Evolutionary conservation across 2,797 vertebrate genomes (phyloP).

Genomic region (Eutrigla gurnardus): DNA sequence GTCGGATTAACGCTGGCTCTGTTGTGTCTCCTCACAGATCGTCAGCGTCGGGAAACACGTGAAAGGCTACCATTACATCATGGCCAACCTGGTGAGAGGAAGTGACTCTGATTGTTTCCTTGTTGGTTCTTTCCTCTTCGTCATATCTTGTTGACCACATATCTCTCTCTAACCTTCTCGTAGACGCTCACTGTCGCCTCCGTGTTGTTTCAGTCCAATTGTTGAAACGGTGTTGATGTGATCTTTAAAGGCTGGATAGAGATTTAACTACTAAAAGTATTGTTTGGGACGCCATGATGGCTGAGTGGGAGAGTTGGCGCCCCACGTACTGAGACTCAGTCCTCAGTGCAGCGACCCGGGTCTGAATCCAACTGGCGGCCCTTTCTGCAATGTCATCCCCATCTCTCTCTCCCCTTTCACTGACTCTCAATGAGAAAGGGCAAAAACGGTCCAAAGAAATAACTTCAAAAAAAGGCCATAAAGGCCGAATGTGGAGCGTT

Average conservation of each 20-base stretch:
- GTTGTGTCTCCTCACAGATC: constrained; percentile 82
- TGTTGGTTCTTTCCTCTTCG: neutral
- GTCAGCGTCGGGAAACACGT: constrained; percentile 98
- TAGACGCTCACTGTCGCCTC: neutral
- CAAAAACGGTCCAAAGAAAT: too few relatives aligned
- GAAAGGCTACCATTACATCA: constrained; percentile 98
- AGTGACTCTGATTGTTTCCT: neutral
- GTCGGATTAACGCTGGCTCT: constrained; percentile 62
- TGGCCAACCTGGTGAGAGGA: constrained; percentile 94
- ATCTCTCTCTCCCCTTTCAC: too few relatives aligned
- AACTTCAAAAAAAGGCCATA: too few relatives aligned
- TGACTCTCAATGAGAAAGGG: too few relatives aligned
- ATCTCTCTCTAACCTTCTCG: neutral
- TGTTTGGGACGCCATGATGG: neutral
- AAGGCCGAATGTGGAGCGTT: too few relatives aligned
- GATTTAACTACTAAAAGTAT: too few relatives aligned
- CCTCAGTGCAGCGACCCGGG: too few relatives aligned
- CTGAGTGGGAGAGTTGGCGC: too few relatives aligned
- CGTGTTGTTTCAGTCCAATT: neutral
- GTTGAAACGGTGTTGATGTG: neutral
- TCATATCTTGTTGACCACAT: neutral
- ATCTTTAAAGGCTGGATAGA: neutral
- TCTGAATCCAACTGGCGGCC: too few relatives aligned
- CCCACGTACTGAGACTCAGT: too few relatives aligned
- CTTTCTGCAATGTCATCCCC: too few relatives aligned